Evolutionary conservation across 2,797 vertebrate species (phyloP), one percentile per base, ranked within the genome.

Genomic region (Morus bassanus): DNA sequence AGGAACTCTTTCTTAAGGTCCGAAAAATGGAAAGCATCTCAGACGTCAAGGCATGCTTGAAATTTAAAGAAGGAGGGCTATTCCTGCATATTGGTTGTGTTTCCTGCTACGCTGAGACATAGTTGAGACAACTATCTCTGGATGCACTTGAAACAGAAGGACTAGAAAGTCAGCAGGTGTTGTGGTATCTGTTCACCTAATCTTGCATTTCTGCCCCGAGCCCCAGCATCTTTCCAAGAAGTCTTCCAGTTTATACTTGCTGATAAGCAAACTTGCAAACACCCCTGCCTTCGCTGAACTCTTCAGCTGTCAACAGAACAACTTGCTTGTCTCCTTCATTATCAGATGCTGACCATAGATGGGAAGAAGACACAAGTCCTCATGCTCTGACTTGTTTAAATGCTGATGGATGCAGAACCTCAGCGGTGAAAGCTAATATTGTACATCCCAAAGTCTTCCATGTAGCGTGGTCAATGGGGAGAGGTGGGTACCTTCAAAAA

Each of bases 321-420:
- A 9, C 1, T 2, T 11, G 30, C 14, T 15, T 7, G 17, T n/a
- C 61, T 54, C 21, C 63, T 39, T n/a, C 15, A 0, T n/a, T 54
- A 25, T 17, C 21, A 30, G 21, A 30, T 14, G 17, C 53, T 82
- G 76, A 57, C 33, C 24, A 0, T 2, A 15, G n/a, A 5, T 30
- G 50, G 35, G 60, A 48, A 50, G 48, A 31, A 54, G 41, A 18
- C 41, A 13, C 37, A 21, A n/a, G 24, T 12, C 30, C 51, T 72
- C 11, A 0, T 27, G 28, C 43, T 77, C 33, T 27, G 43, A 4
- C 13, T 13, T 45, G n/a, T 33, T 78, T 51, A 45, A 53, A 23
- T 22, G 21, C 25, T 46, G 28, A 18, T 2, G 35, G 54, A 31
- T 12, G 25, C 53, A 30, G 59, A 59, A 51, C 45, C 37, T 43